Evolutionary conservation across 1,140 invertebrate genomes (phyloP), one percentile per base, ranked within the genome.

Genomic region (Apis dorsata): DNA sequence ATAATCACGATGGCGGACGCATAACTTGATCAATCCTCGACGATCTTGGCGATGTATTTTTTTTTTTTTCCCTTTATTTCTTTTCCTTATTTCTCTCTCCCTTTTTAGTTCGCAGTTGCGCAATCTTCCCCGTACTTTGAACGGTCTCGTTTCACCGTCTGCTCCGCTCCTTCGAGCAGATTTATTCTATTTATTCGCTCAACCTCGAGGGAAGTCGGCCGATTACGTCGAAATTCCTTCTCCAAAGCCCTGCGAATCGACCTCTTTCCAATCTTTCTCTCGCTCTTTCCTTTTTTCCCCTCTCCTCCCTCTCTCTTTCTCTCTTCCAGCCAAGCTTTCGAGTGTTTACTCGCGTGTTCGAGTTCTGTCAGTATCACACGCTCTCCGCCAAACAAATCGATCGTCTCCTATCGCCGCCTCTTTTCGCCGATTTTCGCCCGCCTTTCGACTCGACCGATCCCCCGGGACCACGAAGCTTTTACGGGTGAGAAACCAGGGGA

Each of bases 291-390:
- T 15, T 21, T 9, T 15, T 10, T 49, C 68, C 55, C 19, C 24
- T 51, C 21, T 21, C 13, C 49, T 24, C 8, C 10, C 63, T 34
- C 60, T 24, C 63, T 19, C 10, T 24, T 24, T 12, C 24, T 55
- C 24, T 15, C 24, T 24, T 44, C 51, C 21, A 75, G 21, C 57
- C 53, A 10, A 59, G 79, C 55, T 65, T 57, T 71, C 70, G 79
- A 82, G 84, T 88, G 87, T 88, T 88, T 88, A 88, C 84, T 88
- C 86, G 87, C 87, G 77, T 88, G 87, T 75, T 88, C 84, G 78
- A 87, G 83, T 84, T 87, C 86, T 66, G 86, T 87, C 86, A 87
- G 86, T 79, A 78, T 88, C 86, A 78, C 86, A 84, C 86, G 86
- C 74, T 65, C 77, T 75, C 85, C 78, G 74, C 74, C 85, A 88